Evolutionary conservation across 2,113 vertebrate genomes (phyloP), one percentile per base, ranked within the genome.

Genomic region (Cisticola juncidis): DNA sequence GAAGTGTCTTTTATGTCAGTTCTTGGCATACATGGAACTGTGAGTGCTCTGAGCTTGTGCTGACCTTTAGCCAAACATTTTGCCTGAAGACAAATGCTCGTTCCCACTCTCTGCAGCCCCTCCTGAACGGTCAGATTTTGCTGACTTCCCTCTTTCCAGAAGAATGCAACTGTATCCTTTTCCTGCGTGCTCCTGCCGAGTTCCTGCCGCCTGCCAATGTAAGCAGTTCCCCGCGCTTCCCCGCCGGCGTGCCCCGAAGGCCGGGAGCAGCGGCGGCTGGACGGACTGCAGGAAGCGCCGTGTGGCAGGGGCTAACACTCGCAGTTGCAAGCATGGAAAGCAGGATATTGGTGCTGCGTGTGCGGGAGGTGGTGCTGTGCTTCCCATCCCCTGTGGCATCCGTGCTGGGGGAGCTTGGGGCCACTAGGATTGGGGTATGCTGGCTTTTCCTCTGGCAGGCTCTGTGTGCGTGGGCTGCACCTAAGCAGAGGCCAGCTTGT

Each of bases 1-100:
- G 94, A 97, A 96, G 91, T 42, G 81, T 58, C 79, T 95, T 97
- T 96, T 89, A 70, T 93, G 95, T 87, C 90, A 51, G 36, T 90
- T 86, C 51, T 96, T 97, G 97, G 95, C 94, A 78, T 40, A 40
- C 66, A 31, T 16, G 58, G 66, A 58, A 26, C 54, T 20, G 42
- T 50, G 95, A 50, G 60, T 6, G 88, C 92, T 96, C 73, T 5
- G 86, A 83, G 94, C 96, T 91, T 76, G 89, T 17, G 28, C 40
- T 81, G 97, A 95, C 79, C 92, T 96, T 92, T 90, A 83, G 95
- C 95, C 96, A 96, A 88, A 82, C 60, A 7, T 87, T 94, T 94
- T 91, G 91, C 92, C 90, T 93, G 70, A 89, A 97, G 92, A 88
- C 62, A 90, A 96, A 86, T 53, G 88, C 80, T 92, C 74, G 0